A percentile compares a stretch with the other conserved stretches of the same genome.
Conservation (phyloP, 2,113 vertebrate genomes). For the Eleginops maclovinus region DNA sequence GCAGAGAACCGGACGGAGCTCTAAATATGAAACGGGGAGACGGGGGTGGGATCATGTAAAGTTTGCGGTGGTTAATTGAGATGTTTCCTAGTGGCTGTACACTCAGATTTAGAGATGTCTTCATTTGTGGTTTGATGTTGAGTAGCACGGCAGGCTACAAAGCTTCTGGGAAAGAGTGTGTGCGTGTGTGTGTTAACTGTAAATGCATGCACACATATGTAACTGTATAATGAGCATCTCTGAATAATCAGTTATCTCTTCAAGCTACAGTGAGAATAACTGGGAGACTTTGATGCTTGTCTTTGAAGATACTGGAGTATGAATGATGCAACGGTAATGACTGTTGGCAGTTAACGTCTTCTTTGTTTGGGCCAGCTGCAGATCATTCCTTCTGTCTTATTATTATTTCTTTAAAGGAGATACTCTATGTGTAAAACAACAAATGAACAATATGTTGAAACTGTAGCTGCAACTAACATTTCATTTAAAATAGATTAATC, state of each 20-base stretch:
- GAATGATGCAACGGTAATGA: not conserved
- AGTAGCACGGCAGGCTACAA: not conserved
- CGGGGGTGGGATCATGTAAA: slow-evolving; percentile 8
- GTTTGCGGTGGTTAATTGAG: slow-evolving; percentile 35
- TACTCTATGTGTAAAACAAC: not conserved
- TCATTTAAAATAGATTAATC: not conserved
- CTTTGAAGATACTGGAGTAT: slow-evolving; percentile 20
- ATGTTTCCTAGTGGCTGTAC: slow-evolving; percentile 27
- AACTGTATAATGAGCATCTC: slow-evolving; percentile 8
- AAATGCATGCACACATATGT: slow-evolving; percentile 2
- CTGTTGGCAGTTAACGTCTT: slow-evolving; percentile 5
- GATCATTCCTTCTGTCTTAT: slow-evolving; percentile 11
- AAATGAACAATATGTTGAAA: not conserved
- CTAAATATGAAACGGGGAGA: slow-evolving; percentile 35
- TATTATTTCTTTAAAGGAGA: not conserved
- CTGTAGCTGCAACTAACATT: not conserved
- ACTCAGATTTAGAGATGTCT: not conserved
- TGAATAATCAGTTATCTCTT: slow-evolving; percentile 20
- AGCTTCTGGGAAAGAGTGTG: not conserved
- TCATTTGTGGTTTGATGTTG: not conserved
- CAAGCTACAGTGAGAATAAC: not conserved
- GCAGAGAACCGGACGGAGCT: slow-evolving; percentile 46
- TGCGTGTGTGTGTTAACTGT: not conserved
- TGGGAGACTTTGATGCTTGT: not conserved
- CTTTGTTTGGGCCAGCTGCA: slow-evolving; percentile 1